A percentile compares a stretch with the other conserved stretches of the same genome.
Evolutionary conservation across 2,888 invertebrate species (phyloP).

Genomic region (Acrobasis consociella): DNA sequence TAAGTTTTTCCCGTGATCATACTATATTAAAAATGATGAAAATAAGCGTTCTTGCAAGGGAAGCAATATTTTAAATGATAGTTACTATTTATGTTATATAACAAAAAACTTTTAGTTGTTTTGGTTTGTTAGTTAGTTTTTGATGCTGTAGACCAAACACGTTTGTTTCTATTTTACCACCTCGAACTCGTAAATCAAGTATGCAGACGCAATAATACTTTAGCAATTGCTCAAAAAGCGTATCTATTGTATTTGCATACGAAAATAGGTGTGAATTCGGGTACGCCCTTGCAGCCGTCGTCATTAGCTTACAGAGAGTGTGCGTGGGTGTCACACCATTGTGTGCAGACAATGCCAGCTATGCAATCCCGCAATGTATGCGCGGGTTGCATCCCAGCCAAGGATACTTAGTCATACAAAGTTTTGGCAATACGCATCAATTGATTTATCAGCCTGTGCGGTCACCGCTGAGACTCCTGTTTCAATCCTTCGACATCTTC

Average conservation of each 20-base stretch:
- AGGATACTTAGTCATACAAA: slow-evolving; percentile 64
- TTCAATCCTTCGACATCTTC: no score
- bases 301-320: slow-evolving; percentile 42
- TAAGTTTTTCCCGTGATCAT: no score
- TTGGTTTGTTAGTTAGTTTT: no score
- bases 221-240: slow-evolving; percentile 15
- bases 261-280: slow-evolving; percentile 20
- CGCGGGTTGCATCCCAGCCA: slow-evolving; percentile 66
- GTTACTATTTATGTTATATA: no score
- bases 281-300: slow-evolving; percentile 19
- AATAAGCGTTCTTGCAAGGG: no score
- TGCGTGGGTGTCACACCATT: slow-evolving; percentile 69
- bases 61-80: no score
- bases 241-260: slow-evolving; percentile 21
- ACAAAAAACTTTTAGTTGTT: no score
- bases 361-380: slow-evolving; percentile 64
- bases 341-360: slow-evolving; percentile 70
- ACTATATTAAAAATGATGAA: no score
- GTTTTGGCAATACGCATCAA: slow-evolving; percentile 28
- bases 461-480: no score
- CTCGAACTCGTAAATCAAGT: neutral
- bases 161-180: no score
- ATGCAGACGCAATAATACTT: neutral
- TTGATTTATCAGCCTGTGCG: no score
- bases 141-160: no score